Evolutionary conservation across 2,797 vertebrate species (phyloP), one percentile per base, ranked within the genome.

Genomic region (Lepidocolaptes lacrymiger): DNA sequence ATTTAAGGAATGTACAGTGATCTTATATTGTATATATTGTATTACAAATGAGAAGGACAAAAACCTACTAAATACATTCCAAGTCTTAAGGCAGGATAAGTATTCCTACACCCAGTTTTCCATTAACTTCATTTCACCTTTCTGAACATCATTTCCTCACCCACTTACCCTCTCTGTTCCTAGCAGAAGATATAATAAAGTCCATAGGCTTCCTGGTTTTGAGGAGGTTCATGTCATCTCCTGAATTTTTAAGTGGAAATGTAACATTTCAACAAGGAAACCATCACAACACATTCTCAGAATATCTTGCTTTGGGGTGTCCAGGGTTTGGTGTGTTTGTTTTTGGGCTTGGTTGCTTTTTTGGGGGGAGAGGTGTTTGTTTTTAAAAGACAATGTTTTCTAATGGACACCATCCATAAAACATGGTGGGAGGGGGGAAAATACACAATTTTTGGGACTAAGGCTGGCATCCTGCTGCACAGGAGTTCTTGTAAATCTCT

Each of bases 401-500:
- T 55, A 74, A 62, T 19, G 15, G 43, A 28, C 6, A 10, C 59
- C n/a, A 72, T 85, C 21, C 5, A 2, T 27, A 56, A 68, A 13
- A 61, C 9, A 56, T 32, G 6, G 10, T 59, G 22, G 6, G 27
- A 3, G 0, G 11, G 0, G 0, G 17, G 7, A 16, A 28, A 27
- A 14, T 44, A 44, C 44, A 34, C 34, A 4, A 21, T 24, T 8
- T 20, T 51, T 82, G 37, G 76, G 76, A 36, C 36, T 20, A 52
- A 83, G 36, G 41, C 22, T 86, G 59, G 41, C 34, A 62, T 51
- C 28, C 76, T 85, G 51, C 72, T 76, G 41, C 68, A 39, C 15
- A 52, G 28, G 55, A 28, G 17, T 48, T 79, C 37, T 64, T 52
- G 26, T 16, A 49, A 37, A 92, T 82, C 36, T 36, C 34, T 64